Evolutionary conservation across 1,140 invertebrate genomes (phyloP), one percentile per base, ranked within the genome.

Genomic region (Drosophila arawakana): DNA sequence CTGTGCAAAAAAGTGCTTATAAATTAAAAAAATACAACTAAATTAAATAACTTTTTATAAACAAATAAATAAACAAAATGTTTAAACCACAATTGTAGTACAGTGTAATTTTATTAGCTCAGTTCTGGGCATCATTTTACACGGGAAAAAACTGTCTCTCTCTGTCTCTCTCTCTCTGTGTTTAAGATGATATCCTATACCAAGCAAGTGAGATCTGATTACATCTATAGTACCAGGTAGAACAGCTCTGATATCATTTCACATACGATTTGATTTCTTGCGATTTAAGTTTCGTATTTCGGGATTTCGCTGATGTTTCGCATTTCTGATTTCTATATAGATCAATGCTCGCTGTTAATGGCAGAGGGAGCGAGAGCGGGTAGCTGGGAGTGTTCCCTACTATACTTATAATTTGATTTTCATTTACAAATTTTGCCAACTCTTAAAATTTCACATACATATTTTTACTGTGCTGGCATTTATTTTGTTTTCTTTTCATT

Each of bases 231-330:
- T 30, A 41, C 7, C 49, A 54, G 49, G 25, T 44, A 44, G n/a
- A 52, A 63, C 47, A 37, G 18, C 18, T 13, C 47, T 43, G 61
- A 54, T 65, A 62, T 62, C 47, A 11, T n/a, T 39, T 11, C 21
- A 4, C 4, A 55, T 34, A 34, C 57, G 43, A 46, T 46, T 58
- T 4, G 10, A 7, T 68, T 59, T n/a, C 11, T 9, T 30, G 39
- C 13, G 13, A 44, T 66, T 47, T 15, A 54, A 21, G 35, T 52
- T 39, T 25, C 25, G 10, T 57, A 47, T 39, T 43, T 49, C 25
- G 25, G 41, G 49, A 69, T 73, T 69, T 61, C 65, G 71, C 71
- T 73, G 65, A 69, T 73, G 65, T 47, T 69, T 73, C 57, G 71
- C 71, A 73, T 73, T 73, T 73, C 65, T 55, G 7, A 35, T 62